Evolutionary conservation across 92 coral and sea anemone species (phyloP).

Genomic region (Ricordea florida): DNA sequence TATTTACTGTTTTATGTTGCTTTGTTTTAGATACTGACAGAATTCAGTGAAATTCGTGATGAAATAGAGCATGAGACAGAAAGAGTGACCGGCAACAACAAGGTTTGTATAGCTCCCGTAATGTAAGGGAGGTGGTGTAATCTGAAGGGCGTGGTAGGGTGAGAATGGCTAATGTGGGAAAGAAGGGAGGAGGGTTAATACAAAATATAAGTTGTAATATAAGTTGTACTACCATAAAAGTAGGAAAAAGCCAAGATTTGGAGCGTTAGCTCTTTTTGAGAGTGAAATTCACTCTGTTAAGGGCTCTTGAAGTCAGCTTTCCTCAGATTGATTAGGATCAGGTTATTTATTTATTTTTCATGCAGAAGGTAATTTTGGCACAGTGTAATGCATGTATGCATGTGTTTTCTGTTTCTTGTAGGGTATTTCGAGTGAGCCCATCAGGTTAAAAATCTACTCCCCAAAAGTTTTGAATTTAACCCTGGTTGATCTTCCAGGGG

Average conservation of each 20-base stretch:
- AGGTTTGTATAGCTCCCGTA: constrained; percentile 47
- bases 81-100: constrained; percentile 92
- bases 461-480: constrained; percentile 95
- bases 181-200: no score
- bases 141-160: not conserved
- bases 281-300: no score
- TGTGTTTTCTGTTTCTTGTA: constrained; percentile 5
- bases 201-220: no score
- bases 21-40: constrained; percentile 72
- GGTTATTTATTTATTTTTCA: not conserved
- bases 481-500: constrained; percentile 97
- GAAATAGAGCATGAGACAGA: constrained; percentile 98
- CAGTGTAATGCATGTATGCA: not conserved
- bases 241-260: no score
- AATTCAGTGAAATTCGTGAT: constrained; percentile 94
- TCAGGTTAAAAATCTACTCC: constrained; percentile 85
- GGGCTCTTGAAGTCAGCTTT: no score
- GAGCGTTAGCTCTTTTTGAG: no score
- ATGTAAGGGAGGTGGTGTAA: not conserved
- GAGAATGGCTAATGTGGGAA: not conserved
- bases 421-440: constrained; percentile 99
- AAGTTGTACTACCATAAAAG: no score
- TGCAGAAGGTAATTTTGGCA: not conserved
- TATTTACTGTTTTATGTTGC: not conserved
- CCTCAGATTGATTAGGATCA: no score